phyloP scores from a whole-genome alignment of 2,113 vertebrate genomes.

The Campylomormyrus numenius region DNA sequence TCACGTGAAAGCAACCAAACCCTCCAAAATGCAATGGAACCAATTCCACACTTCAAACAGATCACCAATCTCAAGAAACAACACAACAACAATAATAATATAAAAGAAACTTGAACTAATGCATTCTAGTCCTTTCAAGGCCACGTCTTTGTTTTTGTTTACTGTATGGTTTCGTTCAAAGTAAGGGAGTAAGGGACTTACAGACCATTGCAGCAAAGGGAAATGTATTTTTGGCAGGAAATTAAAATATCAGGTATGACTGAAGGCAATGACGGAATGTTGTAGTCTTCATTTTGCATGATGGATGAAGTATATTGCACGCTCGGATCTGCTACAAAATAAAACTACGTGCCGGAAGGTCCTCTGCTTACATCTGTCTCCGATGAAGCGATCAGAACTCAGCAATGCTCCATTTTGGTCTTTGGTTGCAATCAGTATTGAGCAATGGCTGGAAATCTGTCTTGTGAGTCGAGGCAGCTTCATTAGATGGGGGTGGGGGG shows the following conservation, averaged over 20 bases:
- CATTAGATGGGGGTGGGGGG: slow-evolving; percentile 2
- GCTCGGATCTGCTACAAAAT: not conserved
- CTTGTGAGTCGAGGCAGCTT: slow-evolving; percentile 14
- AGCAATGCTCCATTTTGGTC: not conserved
- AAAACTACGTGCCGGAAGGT: not conserved
- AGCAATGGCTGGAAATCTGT: slow-evolving; percentile 17
- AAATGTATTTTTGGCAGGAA: slow-evolving; percentile 9
- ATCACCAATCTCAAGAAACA: not conserved
- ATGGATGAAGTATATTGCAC: not conserved
- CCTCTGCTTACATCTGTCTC: not conserved
- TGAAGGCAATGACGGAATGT: not conserved
- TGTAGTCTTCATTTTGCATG: not conserved
- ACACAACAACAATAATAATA: not conserved
- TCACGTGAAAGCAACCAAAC: not conserved
- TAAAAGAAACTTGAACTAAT: not conserved
- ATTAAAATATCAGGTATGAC: not conserved
- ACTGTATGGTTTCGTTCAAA: slow-evolving; percentile 13
- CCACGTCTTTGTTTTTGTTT: not conserved
- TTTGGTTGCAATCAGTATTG: not conserved
- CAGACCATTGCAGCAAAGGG: not conserved
- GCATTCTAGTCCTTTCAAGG: not conserved
- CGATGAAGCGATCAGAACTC: slow-evolving; percentile 8
- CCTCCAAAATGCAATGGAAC: not conserved
- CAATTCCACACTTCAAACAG: not conserved
- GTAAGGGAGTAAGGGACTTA: slow-evolving; percentile 9